Percentiles rank a stretch among this genome's conserved stretches.
phyloP scores from a whole-genome alignment of 2,113 vertebrate species.

The Scatophagus argus region DNA sequence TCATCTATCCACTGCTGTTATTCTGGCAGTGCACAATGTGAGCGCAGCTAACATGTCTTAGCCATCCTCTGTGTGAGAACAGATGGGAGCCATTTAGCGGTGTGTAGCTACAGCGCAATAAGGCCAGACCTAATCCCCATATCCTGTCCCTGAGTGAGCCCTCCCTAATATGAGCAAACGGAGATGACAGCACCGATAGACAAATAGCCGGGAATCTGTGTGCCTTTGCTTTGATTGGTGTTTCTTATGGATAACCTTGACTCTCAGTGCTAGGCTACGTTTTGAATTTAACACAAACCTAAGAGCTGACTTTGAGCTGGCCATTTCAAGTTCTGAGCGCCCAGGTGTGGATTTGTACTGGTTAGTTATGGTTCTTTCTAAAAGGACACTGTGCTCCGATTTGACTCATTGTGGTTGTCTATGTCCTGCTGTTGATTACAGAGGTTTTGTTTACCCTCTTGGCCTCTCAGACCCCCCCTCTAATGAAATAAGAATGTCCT shows the following conservation, averaged over 20 bases:
- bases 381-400: constrained; percentile 59
- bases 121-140: constrained; percentile 81
- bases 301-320: constrained; percentile 71
- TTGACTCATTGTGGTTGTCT: constrained; percentile 69
- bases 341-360: constrained; percentile 74
- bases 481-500: constrained; percentile 77
- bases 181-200: constrained; percentile 83
- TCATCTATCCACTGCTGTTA: constrained; percentile 84
- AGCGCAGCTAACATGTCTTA: constrained; percentile 79
- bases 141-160: constrained; percentile 83
- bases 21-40: constrained; percentile 71
- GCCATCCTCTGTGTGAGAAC: constrained; percentile 76
- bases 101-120: constrained; percentile 81
- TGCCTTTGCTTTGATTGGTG: constrained; percentile 46
- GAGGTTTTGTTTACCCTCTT: constrained; percentile 81
- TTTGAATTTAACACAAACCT: constrained; percentile 58
- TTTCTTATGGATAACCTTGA: constrained; percentile 54
- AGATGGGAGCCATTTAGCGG: constrained; percentile 84
- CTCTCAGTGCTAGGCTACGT: constrained; percentile 41
- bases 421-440: constrained; percentile 76
- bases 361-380: constrained; percentile 52
- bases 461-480: constrained; percentile 64
- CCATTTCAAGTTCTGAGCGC: constrained; percentile 53
- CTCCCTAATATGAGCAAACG: constrained; percentile 83
- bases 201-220: constrained; percentile 66